These are phyloP conservation scores for Alethe diademata DNA, from an alignment of 2,113 vertebrate species.

Conservation along the genomic window DNA sequence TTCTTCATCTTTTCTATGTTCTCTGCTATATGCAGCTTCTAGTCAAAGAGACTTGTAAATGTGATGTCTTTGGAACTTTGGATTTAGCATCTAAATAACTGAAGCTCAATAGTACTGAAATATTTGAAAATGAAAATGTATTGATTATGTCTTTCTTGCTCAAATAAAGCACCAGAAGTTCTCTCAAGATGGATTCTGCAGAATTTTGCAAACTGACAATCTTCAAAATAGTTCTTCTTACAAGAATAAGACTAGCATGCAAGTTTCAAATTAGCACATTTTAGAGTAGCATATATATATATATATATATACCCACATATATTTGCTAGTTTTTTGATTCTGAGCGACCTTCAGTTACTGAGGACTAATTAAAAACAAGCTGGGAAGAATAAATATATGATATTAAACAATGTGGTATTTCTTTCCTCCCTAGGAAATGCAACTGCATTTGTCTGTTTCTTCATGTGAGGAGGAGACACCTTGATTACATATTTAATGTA, in stretches of 20 bases:
- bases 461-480: conserved; percentile 52
- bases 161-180: neutral
- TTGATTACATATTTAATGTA: conserved; percentile 72
- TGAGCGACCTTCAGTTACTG: conserved; percentile 50
- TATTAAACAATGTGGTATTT: conserved; percentile 48
- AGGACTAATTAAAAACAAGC: conserved; percentile 31
- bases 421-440: conserved; percentile 48
- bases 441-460: conserved; percentile 49
- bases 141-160: neutral
- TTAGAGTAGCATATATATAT: conserved; percentile 11
- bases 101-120: neutral
- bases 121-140: neutral
- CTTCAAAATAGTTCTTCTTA: neutral
- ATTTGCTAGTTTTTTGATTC: conserved; percentile 40
- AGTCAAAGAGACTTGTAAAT: neutral
- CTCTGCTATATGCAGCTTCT: neutral
- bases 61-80: neutral
- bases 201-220: neutral
- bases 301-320: neutral
- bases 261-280: conserved; percentile 63
- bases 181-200: neutral
- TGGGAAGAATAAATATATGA: conserved; percentile 13
- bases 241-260: neutral
- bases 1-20: neutral
- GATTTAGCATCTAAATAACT: neutral